Percentiles rank a stretch among this genome's conserved stretches.
These are phyloP conservation scores for Aleiodes leptofemur DNA, from an alignment of 2,888 invertebrate genomes.

Conservation along the genomic window DNA sequence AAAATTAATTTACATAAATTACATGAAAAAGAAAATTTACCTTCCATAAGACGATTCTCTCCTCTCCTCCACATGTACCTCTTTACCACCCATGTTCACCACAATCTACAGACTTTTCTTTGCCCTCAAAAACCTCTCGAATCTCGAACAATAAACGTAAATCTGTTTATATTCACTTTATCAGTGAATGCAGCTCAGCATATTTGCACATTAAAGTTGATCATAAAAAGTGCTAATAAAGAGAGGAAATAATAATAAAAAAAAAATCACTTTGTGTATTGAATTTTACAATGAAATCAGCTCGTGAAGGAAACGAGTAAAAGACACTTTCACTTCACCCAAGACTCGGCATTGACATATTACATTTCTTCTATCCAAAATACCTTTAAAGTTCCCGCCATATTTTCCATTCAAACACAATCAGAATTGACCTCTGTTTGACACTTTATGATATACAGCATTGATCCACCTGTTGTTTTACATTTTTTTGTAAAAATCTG, in stretches of 20 bases:
- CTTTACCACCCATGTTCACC: neutral
- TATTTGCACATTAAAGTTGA: slow-evolving; percentile 8
- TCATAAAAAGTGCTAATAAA: neutral
- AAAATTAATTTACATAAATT: too few relatives aligned
- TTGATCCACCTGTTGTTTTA: too few relatives aligned
- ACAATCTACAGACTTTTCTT: neutral
- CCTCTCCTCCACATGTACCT: slow-evolving; percentile 1
- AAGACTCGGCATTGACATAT: slow-evolving; percentile 14
- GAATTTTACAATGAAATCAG: neutral
- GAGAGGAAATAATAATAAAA: neutral
- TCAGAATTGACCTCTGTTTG: too few relatives aligned
- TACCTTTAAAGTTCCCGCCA: too few relatives aligned
- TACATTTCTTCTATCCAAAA: neutral
- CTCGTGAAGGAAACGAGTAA: neutral
- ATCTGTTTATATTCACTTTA: neutral
- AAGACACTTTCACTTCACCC: slow-evolving; percentile 18
- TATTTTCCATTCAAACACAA: too few relatives aligned
- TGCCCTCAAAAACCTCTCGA: too few relatives aligned
- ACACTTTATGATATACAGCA: too few relatives aligned
- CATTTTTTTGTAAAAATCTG: too few relatives aligned
- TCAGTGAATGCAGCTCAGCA: neutral
- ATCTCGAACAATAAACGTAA: slow-evolving; percentile 1
- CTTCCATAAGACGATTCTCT: slow-evolving; percentile 25
- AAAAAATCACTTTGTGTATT: neutral
- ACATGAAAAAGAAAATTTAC: neutral